Evolutionary conservation across 2,113 vertebrate genomes (phyloP).

Genomic region (Arizona elegans): DNA sequence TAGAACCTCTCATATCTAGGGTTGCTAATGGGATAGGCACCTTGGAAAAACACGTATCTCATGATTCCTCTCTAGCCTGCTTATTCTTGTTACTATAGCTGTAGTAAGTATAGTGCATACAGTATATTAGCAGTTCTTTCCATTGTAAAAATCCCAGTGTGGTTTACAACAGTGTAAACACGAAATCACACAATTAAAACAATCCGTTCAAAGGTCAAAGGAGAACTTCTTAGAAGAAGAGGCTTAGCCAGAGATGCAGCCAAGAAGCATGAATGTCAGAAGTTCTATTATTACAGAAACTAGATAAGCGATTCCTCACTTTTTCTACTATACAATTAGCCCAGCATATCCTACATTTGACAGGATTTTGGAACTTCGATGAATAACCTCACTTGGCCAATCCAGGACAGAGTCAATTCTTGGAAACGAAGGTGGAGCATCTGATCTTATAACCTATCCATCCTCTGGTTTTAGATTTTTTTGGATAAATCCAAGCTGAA

Average conservation of each 20-base stretch:
- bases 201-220: not conserved
- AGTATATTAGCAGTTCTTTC: not conserved
- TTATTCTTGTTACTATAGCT: not conserved
- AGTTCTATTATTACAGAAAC: not conserved
- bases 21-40: not conserved
- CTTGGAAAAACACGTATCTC: not conserved
- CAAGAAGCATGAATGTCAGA: not conserved
- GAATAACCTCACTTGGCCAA: not conserved
- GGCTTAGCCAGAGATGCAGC: not conserved
- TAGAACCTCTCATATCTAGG: not conserved
- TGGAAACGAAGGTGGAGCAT: not conserved
- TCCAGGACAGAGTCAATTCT: not conserved
- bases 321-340: not conserved
- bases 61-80: not conserved
- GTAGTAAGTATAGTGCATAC: not conserved
- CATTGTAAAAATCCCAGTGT: not conserved
- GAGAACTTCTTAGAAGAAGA: not conserved
- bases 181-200: not conserved
- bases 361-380: not conserved
- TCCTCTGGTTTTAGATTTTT: not conserved
- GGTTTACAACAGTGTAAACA: not conserved
- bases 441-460: not conserved
- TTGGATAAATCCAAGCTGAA: not conserved
- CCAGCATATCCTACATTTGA: not conserved
- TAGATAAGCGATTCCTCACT: not conserved